Evolutionary conservation across 2,888 invertebrate species (phyloP).

Genomic region (Diplolepis rosae): DNA sequence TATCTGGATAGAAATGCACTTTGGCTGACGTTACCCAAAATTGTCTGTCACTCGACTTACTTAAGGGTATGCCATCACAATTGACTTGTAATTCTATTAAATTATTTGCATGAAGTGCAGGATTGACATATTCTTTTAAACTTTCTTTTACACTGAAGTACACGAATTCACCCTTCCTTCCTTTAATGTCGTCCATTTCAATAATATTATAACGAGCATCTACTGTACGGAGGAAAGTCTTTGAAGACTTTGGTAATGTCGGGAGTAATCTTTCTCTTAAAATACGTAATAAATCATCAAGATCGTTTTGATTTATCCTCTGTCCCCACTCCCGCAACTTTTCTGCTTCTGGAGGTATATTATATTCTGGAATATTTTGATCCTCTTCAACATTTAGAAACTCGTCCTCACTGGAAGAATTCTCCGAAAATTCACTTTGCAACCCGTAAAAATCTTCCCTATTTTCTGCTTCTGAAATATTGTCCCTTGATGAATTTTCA

Average conservation of each 20-base stretch:
- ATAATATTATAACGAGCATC: slow-evolving; percentile 5
- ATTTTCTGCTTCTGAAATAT: background rate
- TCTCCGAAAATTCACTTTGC: background rate
- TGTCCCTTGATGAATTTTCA: too few species aligned
- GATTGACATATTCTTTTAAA: too few species aligned
- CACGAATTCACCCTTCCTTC: slow-evolving; percentile 20
- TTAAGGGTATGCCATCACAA: too few species aligned
- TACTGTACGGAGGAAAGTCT: slow-evolving; percentile 24
- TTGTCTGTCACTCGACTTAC: too few species aligned
- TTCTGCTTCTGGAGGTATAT: background rate
- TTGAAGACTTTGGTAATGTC: slow-evolving; percentile 17
- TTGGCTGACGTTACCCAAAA: too few species aligned
- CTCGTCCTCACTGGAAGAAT: background rate
- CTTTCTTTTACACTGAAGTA: slow-evolving; percentile 19
- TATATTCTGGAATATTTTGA: background rate
- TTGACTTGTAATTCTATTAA: too few species aligned
- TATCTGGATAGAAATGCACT: too few species aligned
- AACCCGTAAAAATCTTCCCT: too few species aligned
- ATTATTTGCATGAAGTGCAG: too few species aligned
- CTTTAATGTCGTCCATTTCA: background rate
- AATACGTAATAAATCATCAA: slow-evolving; percentile 26
- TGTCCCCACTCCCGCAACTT: background rate
- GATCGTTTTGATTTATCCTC: slow-evolving; percentile 10
- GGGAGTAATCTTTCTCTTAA: slow-evolving; percentile 15
- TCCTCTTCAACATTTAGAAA: background rate